Conservation (phyloP, 2,113 vertebrate species). For the Ailurus styani region DNA sequence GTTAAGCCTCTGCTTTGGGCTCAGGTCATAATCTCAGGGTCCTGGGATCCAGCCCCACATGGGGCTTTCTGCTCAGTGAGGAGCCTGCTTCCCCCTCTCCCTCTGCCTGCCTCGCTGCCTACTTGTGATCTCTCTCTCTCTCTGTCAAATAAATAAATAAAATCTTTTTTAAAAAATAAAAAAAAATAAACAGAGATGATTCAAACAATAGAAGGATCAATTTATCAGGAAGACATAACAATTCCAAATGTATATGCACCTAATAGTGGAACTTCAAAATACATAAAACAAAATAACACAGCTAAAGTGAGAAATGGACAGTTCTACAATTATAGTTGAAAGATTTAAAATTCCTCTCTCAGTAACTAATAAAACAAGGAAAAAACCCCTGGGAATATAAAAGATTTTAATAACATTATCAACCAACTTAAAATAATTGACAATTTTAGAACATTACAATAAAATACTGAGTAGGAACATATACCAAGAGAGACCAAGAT, state of each 20-base stretch:
- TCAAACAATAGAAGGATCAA: background rate
- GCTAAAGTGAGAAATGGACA: background rate
- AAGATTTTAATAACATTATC: background rate
- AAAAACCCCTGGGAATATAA: background rate
- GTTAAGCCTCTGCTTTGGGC: no score
- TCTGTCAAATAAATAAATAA: no score
- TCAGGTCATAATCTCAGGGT: no score
- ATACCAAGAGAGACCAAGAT: background rate
- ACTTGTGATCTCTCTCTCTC: no score
- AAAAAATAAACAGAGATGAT: background rate
- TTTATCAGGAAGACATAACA: background rate
- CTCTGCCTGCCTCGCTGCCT: no score
- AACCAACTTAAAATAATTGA: background rate
- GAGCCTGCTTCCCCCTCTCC: no score
- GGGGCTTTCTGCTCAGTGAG: no score
- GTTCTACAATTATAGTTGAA: background rate
- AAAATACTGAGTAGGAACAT: background rate
- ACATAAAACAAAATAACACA: background rate
- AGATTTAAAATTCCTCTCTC: background rate
- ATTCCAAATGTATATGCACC: background rate
- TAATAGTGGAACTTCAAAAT: background rate
- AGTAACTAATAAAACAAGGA: background rate
- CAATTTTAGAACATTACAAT: background rate
- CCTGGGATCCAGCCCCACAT: no score
- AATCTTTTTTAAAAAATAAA: no score